Conservation (phyloP, 2,797 vertebrate genomes). For the Lagodon rhomboides region DNA sequence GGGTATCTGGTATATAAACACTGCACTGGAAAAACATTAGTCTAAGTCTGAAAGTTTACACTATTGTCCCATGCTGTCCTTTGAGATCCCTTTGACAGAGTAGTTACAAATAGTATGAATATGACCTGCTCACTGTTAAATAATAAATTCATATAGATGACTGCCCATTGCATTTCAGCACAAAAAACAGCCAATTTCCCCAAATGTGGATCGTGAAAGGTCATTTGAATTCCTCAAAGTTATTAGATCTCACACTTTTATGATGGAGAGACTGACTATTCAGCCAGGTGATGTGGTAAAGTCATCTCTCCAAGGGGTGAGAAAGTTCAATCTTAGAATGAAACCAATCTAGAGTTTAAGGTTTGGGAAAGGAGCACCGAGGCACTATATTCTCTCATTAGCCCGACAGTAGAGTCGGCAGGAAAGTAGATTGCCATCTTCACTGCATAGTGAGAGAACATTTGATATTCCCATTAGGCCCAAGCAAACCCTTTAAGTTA, state of each 20-base stretch:
- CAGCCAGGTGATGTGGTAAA: conserved; percentile 73
- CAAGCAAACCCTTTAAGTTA: conserved; percentile 53
- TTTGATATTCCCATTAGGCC: conserved; percentile 71
- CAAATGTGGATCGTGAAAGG: conserved; percentile 22
- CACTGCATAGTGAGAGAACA: conserved; percentile 59
- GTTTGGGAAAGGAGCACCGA: conserved; percentile 56
- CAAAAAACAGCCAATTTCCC: conserved; percentile 24
- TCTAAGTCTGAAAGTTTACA: conserved; percentile 77
- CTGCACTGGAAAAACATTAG: conserved; percentile 80
- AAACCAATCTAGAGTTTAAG: conserved; percentile 68
- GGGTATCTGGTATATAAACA: conserved; percentile 81
- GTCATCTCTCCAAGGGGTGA: conserved; percentile 73
- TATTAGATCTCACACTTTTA: conserved; percentile 71
- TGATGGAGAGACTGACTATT: conserved; percentile 47
- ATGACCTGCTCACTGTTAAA: conserved; percentile 30
- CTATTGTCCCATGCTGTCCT: conserved; percentile 57
- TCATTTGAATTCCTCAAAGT: conserved; percentile 53
- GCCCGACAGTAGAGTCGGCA: conserved; percentile 56
- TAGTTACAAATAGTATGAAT: conserved; percentile 32
- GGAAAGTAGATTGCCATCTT: conserved; percentile 71
- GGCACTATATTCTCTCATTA: conserved; percentile 68
- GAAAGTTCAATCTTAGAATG: conserved; percentile 71
- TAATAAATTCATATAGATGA: neutral
- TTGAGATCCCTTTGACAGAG: conserved; percentile 52
- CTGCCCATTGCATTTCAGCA: conserved; percentile 19